These are phyloP conservation scores for Xiphophorus couchianus DNA, from an alignment of 2,113 vertebrate genomes.

Conservation along the genomic window DNA sequence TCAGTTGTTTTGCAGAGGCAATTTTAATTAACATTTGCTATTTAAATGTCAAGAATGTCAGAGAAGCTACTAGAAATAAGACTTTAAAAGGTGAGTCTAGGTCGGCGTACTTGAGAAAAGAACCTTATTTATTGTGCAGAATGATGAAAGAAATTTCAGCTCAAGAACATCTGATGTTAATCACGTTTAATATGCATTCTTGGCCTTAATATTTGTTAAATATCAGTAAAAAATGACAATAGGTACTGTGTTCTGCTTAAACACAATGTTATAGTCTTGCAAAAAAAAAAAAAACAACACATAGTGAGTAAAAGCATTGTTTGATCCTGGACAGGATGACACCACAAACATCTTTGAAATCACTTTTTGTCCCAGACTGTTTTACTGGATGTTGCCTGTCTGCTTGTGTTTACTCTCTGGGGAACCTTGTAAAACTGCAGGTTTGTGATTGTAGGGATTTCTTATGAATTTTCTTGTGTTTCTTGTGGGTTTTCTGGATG, in stretches of 20 bases:
- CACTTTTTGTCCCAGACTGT: background rate
- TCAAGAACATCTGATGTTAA: background rate
- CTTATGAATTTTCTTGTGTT: no score
- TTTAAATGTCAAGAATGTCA: background rate
- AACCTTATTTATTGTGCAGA: background rate
- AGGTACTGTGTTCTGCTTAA: no score
- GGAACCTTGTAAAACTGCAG: no score
- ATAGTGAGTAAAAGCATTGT: no score
- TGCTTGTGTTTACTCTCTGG: no score
- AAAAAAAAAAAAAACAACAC: no score
- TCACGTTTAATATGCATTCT: background rate
- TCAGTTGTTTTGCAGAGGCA: background rate
- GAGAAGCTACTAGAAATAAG: background rate
- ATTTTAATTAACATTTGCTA: background rate
- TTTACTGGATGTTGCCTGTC: no score
- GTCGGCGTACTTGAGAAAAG: background rate
- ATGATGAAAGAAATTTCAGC: slow-evolving; percentile 15
- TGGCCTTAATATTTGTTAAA: no score
- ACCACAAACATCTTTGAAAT: background rate
- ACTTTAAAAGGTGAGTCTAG: background rate
- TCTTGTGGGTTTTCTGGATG: no score
- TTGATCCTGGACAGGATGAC: background rate
- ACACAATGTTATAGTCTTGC: no score
- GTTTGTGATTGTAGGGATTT: no score
- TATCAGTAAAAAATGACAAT: no score